Percentiles rank a stretch among this genome's conserved stretches.
phyloP scores from a whole-genome alignment of 2,113 vertebrate genomes.

The Menidia beryllina region DNA sequence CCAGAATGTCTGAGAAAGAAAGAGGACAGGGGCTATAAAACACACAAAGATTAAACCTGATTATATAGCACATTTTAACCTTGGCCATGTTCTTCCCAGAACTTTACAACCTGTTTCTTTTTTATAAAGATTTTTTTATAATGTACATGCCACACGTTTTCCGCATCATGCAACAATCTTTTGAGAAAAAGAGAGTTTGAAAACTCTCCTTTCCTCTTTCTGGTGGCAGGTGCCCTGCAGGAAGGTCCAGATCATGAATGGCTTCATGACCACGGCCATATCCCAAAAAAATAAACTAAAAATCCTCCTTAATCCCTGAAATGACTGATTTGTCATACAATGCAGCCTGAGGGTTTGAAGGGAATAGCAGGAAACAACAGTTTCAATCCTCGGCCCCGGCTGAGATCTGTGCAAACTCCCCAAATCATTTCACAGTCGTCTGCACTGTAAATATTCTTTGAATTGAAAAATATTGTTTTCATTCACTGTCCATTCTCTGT shows the following conservation, averaged over 20 bases:
- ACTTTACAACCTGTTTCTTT: neutral
- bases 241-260: too few species aligned
- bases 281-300: neutral
- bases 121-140: neutral
- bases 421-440: too few species aligned
- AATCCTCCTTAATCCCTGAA: neutral
- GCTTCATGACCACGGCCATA: too few species aligned
- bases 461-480: too few species aligned
- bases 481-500: too few species aligned
- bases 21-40: slow-evolving; percentile 16
- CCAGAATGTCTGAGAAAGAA: slow-evolving; percentile 85
- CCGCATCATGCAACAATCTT: neutral
- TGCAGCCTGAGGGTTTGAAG: too few species aligned
- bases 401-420: too few species aligned
- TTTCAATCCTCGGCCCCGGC: too few species aligned
- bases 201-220: too few species aligned
- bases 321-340: neutral
- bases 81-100: neutral
- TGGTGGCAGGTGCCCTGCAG: neutral
- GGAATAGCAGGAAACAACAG: too few species aligned
- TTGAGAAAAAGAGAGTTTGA: neutral
- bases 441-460: too few species aligned
- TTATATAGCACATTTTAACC: neutral
- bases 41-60: neutral
- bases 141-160: neutral